A percentile compares a stretch with the other conserved stretches of the same genome.
Evolutionary conservation across 30 jellyfish, hydroid and myxozoan genomes (phyloP).

Genomic region (Cassiopea xamachana): DNA sequence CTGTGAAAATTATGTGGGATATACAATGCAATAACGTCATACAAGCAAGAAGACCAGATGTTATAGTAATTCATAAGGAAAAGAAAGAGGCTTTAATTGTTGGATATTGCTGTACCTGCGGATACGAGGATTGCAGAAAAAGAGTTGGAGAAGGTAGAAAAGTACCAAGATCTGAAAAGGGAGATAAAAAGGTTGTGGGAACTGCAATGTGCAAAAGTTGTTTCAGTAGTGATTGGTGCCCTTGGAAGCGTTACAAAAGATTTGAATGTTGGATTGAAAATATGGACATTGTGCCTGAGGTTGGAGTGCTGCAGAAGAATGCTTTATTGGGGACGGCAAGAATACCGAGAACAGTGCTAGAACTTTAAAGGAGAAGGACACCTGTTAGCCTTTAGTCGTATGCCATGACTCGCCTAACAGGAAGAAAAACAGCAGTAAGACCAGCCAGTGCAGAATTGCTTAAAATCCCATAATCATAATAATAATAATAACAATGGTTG

Average conservation of each 20-base stretch:
- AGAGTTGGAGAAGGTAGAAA: conserved; percentile 2
- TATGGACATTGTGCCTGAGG: neutral
- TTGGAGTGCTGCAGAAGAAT: neutral
- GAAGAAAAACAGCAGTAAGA: too few relatives aligned
- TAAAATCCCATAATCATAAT: too few relatives aligned
- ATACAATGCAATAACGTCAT: neutral
- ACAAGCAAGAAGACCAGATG: conserved; percentile 11
- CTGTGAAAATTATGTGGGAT: conserved; percentile 4
- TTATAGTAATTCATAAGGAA: neutral
- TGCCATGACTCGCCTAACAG: neutral
- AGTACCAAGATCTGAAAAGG: conserved; percentile 1
- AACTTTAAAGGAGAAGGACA: neutral
- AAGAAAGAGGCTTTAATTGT: neutral
- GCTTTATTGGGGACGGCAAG: neutral
- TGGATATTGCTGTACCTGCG: conserved; percentile 3
- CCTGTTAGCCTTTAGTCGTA: neutral
- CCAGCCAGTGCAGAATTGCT: too few relatives aligned
- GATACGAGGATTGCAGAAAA: neutral
- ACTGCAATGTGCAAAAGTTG: neutral
- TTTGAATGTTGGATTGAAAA: neutral
- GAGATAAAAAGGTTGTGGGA: neutral
- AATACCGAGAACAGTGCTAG: neutral
- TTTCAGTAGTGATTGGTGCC: neutral
- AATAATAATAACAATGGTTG: too few relatives aligned
- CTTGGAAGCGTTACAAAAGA: neutral